Evolutionary conservation across 92 coral and sea anemone genomes (phyloP).

Genomic region (Plumapathes pennacea): DNA sequence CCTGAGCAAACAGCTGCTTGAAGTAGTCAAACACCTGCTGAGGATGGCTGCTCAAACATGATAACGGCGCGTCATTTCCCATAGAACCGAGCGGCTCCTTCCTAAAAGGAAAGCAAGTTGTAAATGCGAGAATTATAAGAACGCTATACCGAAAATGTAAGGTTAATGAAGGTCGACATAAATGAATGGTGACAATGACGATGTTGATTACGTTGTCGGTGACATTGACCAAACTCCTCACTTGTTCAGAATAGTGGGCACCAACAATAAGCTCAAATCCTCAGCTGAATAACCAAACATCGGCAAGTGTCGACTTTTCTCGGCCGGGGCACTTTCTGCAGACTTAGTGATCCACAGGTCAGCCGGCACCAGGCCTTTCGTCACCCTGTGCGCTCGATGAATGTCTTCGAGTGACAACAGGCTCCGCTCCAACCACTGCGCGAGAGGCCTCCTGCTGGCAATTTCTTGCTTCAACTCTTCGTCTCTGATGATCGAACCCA

Average conservation of each 20-base stretch:
- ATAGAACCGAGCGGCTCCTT: conserved; percentile 96
- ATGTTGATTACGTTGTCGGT: background rate
- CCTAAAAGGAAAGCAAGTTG: conserved; percentile 28
- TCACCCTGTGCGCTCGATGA: conserved; percentile 54
- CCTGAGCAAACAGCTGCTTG: conserved; percentile 98
- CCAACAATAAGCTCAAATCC: conserved; percentile 79
- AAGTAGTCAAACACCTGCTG: conserved; percentile 93
- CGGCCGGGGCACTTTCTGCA: conserved; percentile 53
- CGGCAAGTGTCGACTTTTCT: conserved; percentile 79
- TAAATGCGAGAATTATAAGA: too few relatives aligned
- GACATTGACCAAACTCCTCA: too few relatives aligned
- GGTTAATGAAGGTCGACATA: too few relatives aligned
- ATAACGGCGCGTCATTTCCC: conserved; percentile 98
- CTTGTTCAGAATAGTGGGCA: conserved; percentile 93
- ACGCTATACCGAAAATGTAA: too few relatives aligned
- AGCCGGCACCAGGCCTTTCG: conserved; percentile 47
- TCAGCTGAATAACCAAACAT: conserved; percentile 91
- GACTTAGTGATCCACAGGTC: conserved; percentile 55
- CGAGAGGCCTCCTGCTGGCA: conserved; percentile 73
- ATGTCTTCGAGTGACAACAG: conserved; percentile 69
- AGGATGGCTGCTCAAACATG: conserved; percentile 87
- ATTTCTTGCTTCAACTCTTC: conserved; percentile 78
- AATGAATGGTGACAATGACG: too few relatives aligned
- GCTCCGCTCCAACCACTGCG: conserved; percentile 61
- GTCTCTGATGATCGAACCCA: conserved; percentile 75